Evolutionary conservation across 2,113 vertebrate species (phyloP).

Genomic region (Megaleporinus macrocephalus): DNA sequence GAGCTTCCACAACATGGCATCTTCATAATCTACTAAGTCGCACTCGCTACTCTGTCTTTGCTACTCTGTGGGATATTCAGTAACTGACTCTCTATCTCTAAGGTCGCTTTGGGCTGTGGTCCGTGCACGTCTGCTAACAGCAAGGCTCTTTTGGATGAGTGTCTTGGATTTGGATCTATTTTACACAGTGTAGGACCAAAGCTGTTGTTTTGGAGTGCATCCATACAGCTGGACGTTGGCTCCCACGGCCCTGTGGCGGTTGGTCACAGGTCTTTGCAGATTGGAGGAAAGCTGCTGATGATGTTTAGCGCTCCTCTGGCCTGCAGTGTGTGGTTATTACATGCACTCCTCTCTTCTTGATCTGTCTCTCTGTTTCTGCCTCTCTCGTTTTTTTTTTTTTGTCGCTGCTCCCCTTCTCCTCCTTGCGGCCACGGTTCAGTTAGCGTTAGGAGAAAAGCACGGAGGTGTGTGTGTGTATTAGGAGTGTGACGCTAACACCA

Average conservation of each 20-base stretch:
- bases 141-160: constrained; percentile 27
- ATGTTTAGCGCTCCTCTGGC: constrained; percentile 21
- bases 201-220: constrained; percentile 31
- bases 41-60: constrained; percentile 41
- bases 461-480: constrained; percentile 55
- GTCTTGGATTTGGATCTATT: constrained; percentile 29
- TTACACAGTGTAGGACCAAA: constrained; percentile 24
- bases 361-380: constrained; percentile 30
- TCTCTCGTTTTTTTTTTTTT: constrained; percentile 18
- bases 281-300: constrained; percentile 38
- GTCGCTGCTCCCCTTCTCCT: constrained; percentile 12
- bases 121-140: constrained; percentile 11
- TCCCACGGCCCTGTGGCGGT: constrained; percentile 16
- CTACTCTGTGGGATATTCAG: constrained; percentile 38
- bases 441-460: constrained; percentile 68
- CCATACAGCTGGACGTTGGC: constrained; percentile 34
- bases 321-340: constrained; percentile 23
- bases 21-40: constrained; percentile 37
- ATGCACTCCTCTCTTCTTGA: constrained; percentile 9
- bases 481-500: constrained; percentile 55
- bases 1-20: constrained; percentile 27
- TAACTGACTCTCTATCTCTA: constrained; percentile 33
- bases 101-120: constrained; percentile 14
- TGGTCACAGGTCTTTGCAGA: constrained; percentile 47
- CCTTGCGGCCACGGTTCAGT: constrained; percentile 13